These are phyloP conservation scores for Agelastica alni DNA, from an alignment of 2,888 invertebrate genomes.

Conservation along the genomic window DNA sequence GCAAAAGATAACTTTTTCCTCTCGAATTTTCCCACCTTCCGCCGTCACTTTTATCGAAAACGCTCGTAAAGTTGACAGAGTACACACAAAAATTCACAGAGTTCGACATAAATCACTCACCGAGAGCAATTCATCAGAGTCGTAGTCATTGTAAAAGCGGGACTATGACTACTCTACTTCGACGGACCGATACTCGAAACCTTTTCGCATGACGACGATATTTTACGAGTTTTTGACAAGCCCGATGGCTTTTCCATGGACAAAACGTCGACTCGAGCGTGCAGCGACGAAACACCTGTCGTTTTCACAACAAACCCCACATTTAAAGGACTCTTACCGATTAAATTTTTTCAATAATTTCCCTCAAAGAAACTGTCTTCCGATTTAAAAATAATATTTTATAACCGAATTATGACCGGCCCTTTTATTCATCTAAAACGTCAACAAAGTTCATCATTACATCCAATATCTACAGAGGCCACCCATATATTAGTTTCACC, in stretches of 20 bases:
- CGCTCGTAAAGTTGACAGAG: not conserved
- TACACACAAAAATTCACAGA: constrained; percentile 56
- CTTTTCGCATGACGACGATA: constrained; percentile 63
- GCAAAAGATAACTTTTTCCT: not conserved
- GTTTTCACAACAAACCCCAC: constrained; percentile 36
- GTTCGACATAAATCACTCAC: constrained; percentile 59
- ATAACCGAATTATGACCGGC: no score
- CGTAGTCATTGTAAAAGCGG: constrained; percentile 54
- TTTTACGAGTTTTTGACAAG: constrained; percentile 72
- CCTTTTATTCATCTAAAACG: no score
- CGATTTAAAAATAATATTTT: no score
- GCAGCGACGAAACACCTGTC: constrained; percentile 49
- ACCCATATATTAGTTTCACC: no score
- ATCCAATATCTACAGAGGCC: no score
- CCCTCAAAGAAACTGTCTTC: no score
- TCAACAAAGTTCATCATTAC: no score
- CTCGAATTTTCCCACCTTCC: not conserved
- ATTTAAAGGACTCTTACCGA: no score
- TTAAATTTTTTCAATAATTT: no score
- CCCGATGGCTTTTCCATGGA: constrained; percentile 64
- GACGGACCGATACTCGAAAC: constrained; percentile 34
- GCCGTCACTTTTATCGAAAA: not conserved
- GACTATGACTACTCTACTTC: constrained; percentile 32
- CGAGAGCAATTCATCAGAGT: constrained; percentile 58
- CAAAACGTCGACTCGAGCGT: constrained; percentile 32